Base-by-base conservation (phyloP, 2,888 invertebrate genomes). In the Melinopterus prodromus region DNA sequence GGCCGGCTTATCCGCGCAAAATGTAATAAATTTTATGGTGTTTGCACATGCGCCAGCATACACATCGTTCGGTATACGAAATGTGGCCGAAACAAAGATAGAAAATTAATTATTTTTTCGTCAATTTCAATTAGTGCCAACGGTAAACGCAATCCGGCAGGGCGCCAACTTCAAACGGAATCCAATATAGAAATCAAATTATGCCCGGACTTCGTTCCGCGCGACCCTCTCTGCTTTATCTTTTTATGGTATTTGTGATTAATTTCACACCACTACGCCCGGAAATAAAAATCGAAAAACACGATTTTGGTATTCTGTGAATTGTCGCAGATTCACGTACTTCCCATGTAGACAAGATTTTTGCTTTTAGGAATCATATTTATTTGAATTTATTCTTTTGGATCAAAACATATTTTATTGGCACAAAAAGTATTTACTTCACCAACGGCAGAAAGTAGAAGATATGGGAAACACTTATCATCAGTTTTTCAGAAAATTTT, bases 61-160 rank as follows among this genome's bases (percentile, higher is more conserved):
- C 16, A 16, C 16, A 69, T 37, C 69, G 36, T 16, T 53, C 2
- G 16, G 53, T 16, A 26, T 26, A 26, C 26, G 26, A 26, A 26
- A 26, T 1, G 77, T 77, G 69, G 35, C 79, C 38, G 70, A 78
- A 76, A 77, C 81, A 80, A 80, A 75, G 80, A 80, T 78, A 83
- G 83, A 87, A 88, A 88, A 88, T 87, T 88, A 88, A 88, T 88
- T 88, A 88, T 88, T 88, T 88, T 88, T 88, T 88, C 88, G 88
- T 88, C 88, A 88, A 88, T 88, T 88, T 88, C 87, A 88, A 88
- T 88, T 88, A 88, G 86, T 84, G 86, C 87, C 86, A 85, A 84
- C 87, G 26, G 26, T 79, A 84, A 86, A 87, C 84, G 79, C 80
- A 80, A 80, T 80, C 80, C 75, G 77, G 80, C 77, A 26, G 53